Evolutionary conservation across 1,140 invertebrate species (phyloP).

Genomic region (Medauroidea extradentata): DNA sequence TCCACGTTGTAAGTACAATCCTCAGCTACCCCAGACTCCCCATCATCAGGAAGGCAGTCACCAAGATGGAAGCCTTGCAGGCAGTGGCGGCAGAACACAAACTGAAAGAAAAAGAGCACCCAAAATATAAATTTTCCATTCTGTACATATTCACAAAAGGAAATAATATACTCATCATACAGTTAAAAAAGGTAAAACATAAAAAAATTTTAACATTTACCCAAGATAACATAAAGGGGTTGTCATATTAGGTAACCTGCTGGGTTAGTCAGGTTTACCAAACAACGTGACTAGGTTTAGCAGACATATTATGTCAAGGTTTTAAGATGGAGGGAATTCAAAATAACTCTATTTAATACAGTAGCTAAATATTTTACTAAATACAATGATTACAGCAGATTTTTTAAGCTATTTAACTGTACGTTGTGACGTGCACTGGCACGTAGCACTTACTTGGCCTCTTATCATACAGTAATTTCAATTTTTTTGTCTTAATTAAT

Average conservation of each 20-base stretch:
- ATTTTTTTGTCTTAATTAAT: too few species aligned
- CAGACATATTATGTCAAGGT: too few species aligned
- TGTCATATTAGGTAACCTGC: not conserved
- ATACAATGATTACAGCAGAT: too few species aligned
- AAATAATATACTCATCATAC: not conserved
- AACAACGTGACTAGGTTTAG: too few species aligned
- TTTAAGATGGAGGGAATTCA: too few species aligned
- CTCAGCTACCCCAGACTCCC: constrained; percentile 36
- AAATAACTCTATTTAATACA: too few species aligned
- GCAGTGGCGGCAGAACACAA: constrained; percentile 77
- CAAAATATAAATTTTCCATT: constrained; percentile 5
- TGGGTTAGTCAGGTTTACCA: too few species aligned
- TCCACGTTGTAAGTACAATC: constrained; percentile 56
- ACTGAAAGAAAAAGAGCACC: constrained; percentile 46
- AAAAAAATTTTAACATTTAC: not conserved
- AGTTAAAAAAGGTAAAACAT: not conserved
- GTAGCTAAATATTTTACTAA: too few species aligned
- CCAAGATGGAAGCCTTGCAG: constrained; percentile 76
- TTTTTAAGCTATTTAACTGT: too few species aligned
- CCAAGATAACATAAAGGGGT: not conserved
- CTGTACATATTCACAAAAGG: not conserved
- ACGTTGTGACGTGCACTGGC: too few species aligned
- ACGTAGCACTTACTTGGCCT: too few species aligned
- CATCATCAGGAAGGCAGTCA: constrained; percentile 52
- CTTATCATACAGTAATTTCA: too few species aligned